Evolutionary conservation across 2,113 vertebrate species (phyloP).

Genomic region (Heterochromis multidens): DNA sequence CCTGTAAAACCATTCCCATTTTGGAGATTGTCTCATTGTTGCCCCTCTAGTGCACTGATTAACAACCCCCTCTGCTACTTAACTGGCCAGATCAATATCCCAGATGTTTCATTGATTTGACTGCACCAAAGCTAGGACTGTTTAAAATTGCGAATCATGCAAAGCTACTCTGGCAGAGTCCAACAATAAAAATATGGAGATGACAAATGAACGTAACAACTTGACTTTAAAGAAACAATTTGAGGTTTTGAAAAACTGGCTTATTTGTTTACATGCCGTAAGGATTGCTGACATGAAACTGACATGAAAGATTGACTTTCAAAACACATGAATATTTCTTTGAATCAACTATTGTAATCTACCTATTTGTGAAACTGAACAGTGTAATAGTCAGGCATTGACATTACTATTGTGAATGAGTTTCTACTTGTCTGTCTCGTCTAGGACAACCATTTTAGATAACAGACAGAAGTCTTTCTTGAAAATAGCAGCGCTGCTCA

Average conservation of each 20-base stretch:
- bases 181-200: not conserved
- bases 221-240: not conserved
- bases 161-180: not conserved
- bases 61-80: too few species aligned
- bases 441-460: not conserved
- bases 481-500: constrained; percentile 50
- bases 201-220: not conserved
- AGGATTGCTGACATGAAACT: too few species aligned
- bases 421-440: not conserved
- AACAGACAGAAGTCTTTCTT: not conserved
- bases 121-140: too few species aligned
- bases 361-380: not conserved
- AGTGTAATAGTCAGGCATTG: not conserved
- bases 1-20: too few species aligned
- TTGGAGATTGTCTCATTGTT: too few species aligned
- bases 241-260: too few species aligned
- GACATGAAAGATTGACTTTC: not conserved
- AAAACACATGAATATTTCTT: not conserved
- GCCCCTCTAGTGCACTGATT: too few species aligned
- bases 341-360: not conserved
- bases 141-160: not conserved
- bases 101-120: too few species aligned
- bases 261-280: too few species aligned
- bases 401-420: not conserved
- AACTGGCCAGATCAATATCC: too few species aligned